Conservation (phyloP, 2,797 vertebrate genomes). For the Crax fasciolata region DNA sequence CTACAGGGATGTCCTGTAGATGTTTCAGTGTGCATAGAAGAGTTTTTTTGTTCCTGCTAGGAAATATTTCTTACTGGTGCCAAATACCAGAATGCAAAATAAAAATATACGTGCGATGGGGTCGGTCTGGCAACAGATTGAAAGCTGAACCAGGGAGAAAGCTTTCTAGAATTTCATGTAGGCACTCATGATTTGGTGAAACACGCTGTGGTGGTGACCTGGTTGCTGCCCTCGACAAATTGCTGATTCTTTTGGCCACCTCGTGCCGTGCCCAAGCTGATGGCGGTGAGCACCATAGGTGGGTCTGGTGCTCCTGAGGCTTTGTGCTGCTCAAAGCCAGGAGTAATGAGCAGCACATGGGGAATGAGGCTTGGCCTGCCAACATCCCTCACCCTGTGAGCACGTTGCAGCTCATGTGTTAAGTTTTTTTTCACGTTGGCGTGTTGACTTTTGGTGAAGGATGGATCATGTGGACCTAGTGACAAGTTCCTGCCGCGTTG, state of each 20-base stretch:
- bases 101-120: background rate
- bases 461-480: rapidly evolving
- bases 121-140: background rate
- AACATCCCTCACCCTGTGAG: background rate
- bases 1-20: conserved; percentile 48
- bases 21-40: conserved; percentile 41
- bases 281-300: background rate
- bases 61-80: conserved; percentile 14
- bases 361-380: background rate
- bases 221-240: rapidly evolving
- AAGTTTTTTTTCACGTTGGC: rapidly evolving
- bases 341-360: background rate
- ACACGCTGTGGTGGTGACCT: background rate
- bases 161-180: background rate
- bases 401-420: background rate
- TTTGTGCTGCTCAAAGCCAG: background rate
- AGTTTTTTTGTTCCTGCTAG: background rate
- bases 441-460: background rate
- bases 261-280: rapidly evolving
- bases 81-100: conserved; percentile 21
- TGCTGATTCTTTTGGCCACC: background rate
- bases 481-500: rapidly evolving
- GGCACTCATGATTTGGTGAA: background rate
- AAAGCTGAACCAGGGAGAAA: background rate
- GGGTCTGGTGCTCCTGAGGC: background rate